phyloP scores from a whole-genome alignment of 2,113 vertebrate genomes.

The Thermophis baileyi region DNA sequence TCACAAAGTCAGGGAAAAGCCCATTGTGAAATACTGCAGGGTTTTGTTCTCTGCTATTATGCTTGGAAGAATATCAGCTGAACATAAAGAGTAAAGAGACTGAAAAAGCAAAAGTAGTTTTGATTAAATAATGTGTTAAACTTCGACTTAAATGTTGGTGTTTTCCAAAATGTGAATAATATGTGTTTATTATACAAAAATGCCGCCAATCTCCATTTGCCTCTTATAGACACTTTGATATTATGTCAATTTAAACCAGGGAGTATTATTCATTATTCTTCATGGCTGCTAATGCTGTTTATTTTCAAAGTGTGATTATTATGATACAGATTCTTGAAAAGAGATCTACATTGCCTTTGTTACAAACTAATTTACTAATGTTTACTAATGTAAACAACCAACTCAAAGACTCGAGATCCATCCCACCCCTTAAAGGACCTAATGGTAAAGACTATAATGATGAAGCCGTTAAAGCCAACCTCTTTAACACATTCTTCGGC shows the following conservation, averaged over 20 bases:
- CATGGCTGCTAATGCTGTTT: background rate
- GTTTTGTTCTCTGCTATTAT: too few relatives aligned
- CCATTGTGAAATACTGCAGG: background rate
- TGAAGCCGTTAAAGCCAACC: too few relatives aligned
- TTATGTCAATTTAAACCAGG: background rate
- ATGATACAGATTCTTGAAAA: background rate
- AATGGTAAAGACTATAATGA: too few relatives aligned
- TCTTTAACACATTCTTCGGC: too few relatives aligned
- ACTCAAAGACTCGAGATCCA: too few relatives aligned
- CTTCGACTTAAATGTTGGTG: background rate
- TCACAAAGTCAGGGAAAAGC: background rate
- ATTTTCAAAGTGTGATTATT: background rate
- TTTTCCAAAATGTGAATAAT: background rate
- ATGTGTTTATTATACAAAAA: background rate
- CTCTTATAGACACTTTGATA: background rate
- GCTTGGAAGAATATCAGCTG: background rate
- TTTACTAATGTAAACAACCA: too few relatives aligned
- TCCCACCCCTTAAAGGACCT: too few relatives aligned
- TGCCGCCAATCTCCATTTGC: background rate
- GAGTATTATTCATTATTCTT: background rate
- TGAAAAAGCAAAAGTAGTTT: background rate
- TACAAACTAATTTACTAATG: background rate
- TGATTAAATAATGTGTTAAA: background rate
- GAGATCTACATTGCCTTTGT: background rate
- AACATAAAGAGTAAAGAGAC: background rate